Evolutionary conservation across 1,140 invertebrate species (phyloP), one percentile per base, ranked within the genome.

Genomic region (Drosophila kanapiae): DNA sequence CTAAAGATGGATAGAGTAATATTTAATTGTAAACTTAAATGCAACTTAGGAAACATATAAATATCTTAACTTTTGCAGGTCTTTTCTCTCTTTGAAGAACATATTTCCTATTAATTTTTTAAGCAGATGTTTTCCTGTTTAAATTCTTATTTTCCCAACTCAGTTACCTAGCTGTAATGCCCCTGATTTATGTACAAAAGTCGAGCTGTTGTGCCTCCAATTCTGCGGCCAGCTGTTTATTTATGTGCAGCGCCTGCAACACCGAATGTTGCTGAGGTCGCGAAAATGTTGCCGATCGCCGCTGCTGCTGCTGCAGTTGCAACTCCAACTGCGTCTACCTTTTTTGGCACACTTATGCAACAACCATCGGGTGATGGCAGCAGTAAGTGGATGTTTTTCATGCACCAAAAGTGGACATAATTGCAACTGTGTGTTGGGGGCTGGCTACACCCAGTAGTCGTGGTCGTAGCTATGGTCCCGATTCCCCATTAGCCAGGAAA

Each of bases 291-390:
- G 78, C 57, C n/a, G 38, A 31, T 59, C 37, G 37, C 9, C 14
- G 9, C 54, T 43, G 64, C 18, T 13, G 31, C 18, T 23, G 49
- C 27, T 27, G 33, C 31, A 11, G 59, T 53, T 35, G 47, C 77
- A 62, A 59, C 59, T 59, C 33, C 57, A 54, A 57, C 38, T 49
- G 27, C 47, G 37, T 62, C 71, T 63, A 77, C 82, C 81, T 72
- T 86, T 87, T 86, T 86, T 58, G 82, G 83, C 79, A 64, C 54
- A 82, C 65, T 86, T 86, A 82, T 86, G 83, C 79, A 86, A 86
- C 49, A 51, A 51, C 29, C 75, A 51, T 23, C 43, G 23, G 37
- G 51, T 23, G 54, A 54, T 31, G 29, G 49, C 14, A 27, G 60
- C 58, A 45, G 43, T 69, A 59, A 62, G 43, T 61, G 72, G 62